phyloP scores from a whole-genome alignment of 1,140 invertebrate species.

The Tachypleus tridentatus region DNA sequence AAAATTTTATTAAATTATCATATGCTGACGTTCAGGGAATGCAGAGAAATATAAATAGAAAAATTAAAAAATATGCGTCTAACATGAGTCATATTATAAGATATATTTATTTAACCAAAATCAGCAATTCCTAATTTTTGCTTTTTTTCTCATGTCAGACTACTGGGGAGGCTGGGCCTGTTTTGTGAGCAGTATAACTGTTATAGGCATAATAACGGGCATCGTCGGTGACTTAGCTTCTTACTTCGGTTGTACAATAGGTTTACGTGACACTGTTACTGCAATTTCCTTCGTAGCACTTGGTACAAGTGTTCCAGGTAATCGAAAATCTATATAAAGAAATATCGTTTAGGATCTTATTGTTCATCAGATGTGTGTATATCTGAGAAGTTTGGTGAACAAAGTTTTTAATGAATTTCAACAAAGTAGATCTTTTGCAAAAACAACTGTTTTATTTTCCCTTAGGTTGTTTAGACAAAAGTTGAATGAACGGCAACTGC shows the following conservation, averaged over 20 bases:
- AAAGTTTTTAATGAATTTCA: background rate
- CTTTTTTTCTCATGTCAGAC: constrained; percentile 2
- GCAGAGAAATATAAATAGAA: too few relatives aligned
- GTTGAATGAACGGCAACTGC: too few relatives aligned
- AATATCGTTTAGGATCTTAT: background rate
- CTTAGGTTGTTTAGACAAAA: too few relatives aligned
- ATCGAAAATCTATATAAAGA: too few relatives aligned
- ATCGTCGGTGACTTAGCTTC: constrained; percentile 92
- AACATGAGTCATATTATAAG: too few relatives aligned
- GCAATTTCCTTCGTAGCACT: constrained; percentile 93
- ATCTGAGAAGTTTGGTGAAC: background rate
- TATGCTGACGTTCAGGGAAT: too few relatives aligned
- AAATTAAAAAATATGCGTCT: too few relatives aligned
- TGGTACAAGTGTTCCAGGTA: constrained; percentile 93
- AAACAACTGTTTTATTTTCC: background rate
- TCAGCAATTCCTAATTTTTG: too few relatives aligned
- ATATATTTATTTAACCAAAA: too few relatives aligned
- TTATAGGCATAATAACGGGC: constrained; percentile 87
- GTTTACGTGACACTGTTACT: constrained; percentile 89
- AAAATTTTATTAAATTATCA: too few relatives aligned
- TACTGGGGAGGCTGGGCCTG: constrained; percentile 64
- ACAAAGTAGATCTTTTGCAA: background rate
- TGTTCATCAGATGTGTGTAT: background rate
- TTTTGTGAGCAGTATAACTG: constrained; percentile 79
- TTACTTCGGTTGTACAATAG: constrained; percentile 93